These are phyloP conservation scores for Heliothis peltigera DNA, from an alignment of 2,888 invertebrate species.

Conservation along the genomic window DNA sequence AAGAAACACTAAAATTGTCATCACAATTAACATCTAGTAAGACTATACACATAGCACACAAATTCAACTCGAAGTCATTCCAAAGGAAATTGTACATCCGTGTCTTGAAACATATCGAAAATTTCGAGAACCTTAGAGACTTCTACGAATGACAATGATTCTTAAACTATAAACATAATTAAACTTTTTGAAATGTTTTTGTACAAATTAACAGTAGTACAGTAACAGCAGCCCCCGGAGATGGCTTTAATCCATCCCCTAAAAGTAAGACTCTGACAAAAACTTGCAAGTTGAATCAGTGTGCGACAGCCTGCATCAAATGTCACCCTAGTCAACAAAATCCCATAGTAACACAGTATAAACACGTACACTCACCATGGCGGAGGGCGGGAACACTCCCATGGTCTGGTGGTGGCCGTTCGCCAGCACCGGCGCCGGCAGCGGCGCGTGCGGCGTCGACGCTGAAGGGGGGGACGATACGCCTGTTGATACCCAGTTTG, in stretches of 20 bases:
- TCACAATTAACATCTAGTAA: neutral
- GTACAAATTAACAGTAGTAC: no score
- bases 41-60: neutral
- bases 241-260: no score
- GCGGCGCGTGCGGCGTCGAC: constrained; percentile 79
- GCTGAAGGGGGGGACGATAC: constrained; percentile 89
- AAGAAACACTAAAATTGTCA: neutral
- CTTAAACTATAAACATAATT: no score
- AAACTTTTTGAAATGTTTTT: no score
- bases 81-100: neutral
- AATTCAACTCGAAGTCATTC: neutral
- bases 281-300: no score
- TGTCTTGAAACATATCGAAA: no score
- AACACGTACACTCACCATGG: constrained; percentile 83
- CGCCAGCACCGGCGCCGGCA: constrained; percentile 88
- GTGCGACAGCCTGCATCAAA: no score
- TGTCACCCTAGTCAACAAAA: neutral
- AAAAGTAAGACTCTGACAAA: no score
- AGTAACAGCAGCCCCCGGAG: no score
- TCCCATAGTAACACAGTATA: neutral
- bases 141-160: no score
- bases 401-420: constrained; percentile 85
- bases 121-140: no score
- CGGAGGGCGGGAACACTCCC: constrained; percentile 85
- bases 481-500: constrained; percentile 89